phyloP scores from a whole-genome alignment of 2,113 vertebrate species.

The Bubalus kerabau region DNA sequence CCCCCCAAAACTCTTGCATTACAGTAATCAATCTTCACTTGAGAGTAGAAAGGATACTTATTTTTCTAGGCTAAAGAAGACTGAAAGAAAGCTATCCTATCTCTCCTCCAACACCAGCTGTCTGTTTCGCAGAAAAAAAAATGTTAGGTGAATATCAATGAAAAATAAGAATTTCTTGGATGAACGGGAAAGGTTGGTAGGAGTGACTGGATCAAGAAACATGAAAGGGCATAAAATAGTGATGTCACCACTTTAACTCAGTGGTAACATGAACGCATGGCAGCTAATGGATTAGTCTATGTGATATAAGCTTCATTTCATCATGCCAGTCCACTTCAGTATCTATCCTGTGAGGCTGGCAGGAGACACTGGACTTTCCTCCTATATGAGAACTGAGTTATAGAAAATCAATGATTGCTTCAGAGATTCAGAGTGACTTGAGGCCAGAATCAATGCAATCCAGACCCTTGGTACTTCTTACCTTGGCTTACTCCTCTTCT shows the following conservation, averaged over 20 bases:
- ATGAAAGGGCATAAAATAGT: background rate
- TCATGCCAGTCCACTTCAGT: background rate
- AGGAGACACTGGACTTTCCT: background rate
- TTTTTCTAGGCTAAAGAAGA: background rate
- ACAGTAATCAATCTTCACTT: background rate
- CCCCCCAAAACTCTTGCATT: background rate
- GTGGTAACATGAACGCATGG: rapidly evolving
- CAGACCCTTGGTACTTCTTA: background rate
- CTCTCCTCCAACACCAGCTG: background rate
- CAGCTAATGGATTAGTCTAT: background rate
- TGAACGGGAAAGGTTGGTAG: background rate
- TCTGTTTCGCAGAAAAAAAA: background rate
- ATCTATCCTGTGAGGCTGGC: background rate
- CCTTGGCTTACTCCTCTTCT: background rate
- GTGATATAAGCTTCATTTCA: background rate
- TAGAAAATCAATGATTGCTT: background rate
- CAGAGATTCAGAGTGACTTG: background rate
- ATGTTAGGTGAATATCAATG: background rate
- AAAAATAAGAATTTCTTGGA: background rate
- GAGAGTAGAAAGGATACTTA: background rate
- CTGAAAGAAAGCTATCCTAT: background rate
- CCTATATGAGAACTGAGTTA: background rate
- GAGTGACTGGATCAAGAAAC: background rate
- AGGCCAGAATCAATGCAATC: background rate
- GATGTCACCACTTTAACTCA: background rate